A percentile compares a stretch with the other conserved stretches of the same genome.
Evolutionary conservation across 2,113 vertebrate species (phyloP).

Genomic region (Galbula dea): DNA sequence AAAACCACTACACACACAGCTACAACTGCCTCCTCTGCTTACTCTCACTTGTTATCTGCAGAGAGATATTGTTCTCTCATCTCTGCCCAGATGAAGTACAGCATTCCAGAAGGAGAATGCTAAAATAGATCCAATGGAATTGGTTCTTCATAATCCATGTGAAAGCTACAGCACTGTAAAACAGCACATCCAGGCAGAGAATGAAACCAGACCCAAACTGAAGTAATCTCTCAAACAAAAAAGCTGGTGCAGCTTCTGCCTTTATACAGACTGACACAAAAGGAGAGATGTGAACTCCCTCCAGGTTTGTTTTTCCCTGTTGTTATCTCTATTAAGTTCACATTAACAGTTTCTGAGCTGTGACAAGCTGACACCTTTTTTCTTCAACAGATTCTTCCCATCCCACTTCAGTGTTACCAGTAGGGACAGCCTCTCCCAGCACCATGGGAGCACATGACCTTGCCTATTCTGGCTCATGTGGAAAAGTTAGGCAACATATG

Average conservation of each 20-base stretch:
- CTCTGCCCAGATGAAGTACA: background rate
- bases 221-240: background rate
- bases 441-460: background rate
- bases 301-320: background rate
- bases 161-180: background rate
- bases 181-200: background rate
- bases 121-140: background rate
- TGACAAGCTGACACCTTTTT: background rate
- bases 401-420: background rate
- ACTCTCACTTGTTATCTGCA: background rate
- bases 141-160: background rate
- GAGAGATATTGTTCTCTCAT: background rate
- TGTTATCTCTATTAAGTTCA: background rate
- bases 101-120: background rate
- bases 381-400: background rate
- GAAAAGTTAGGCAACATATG: background rate
- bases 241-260: background rate
- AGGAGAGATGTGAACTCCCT: background rate
- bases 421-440: background rate
- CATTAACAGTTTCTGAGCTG: background rate
- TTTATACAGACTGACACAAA: background rate
- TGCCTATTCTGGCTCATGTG: background rate
- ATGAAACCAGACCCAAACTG: background rate
- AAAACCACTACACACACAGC: background rate
- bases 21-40: background rate